Evolutionary conservation across 2,113 vertebrate genomes (phyloP).

Genomic region (Podilymbus podiceps): DNA sequence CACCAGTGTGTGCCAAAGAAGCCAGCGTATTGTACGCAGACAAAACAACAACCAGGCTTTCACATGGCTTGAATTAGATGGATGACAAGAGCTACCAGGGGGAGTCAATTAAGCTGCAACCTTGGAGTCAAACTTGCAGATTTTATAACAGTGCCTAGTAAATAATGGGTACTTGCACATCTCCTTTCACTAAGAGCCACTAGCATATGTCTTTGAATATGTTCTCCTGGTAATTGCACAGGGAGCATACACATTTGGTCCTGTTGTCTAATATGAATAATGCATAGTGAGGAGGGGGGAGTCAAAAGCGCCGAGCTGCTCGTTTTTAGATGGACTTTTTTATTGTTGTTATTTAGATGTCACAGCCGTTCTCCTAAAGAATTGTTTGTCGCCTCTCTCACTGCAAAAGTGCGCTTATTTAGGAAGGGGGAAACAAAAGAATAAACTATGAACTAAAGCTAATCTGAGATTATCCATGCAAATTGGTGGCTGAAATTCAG

Average conservation of each 20-base stretch:
- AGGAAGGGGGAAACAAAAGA: background rate
- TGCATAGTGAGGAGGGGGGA: conserved; percentile 27
- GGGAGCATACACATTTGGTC: conserved; percentile 50
- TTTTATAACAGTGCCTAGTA: conserved; percentile 65
- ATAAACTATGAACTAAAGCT: background rate
- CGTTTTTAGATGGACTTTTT: conserved; percentile 44
- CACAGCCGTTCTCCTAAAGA: conserved; percentile 10
- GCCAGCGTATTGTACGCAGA: background rate
- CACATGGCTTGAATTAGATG: conserved; percentile 36
- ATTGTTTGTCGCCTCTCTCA: background rate
- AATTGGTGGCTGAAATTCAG: conserved; percentile 31
- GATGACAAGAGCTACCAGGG: conserved; percentile 52
- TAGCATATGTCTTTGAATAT: conserved; percentile 65
- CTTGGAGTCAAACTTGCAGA: conserved; percentile 67
- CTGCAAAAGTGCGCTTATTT: background rate
- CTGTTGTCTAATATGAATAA: conserved; percentile 64
- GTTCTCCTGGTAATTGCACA: conserved; percentile 61
- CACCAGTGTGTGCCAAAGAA: conserved; percentile 49
- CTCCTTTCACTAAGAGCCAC: conserved; percentile 67
- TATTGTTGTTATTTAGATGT: conserved; percentile 56
- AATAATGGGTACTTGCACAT: conserved; percentile 63
- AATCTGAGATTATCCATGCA: conserved; percentile 44
- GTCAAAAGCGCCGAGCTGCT: conserved; percentile 22
- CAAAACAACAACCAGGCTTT: conserved; percentile 27
- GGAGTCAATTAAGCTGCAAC: conserved; percentile 59